Percentiles rank a stretch among this genome's conserved stretches.
Conservation (phyloP, 2,888 invertebrate genomes). For the Ichneumon xanthorius region DNA sequence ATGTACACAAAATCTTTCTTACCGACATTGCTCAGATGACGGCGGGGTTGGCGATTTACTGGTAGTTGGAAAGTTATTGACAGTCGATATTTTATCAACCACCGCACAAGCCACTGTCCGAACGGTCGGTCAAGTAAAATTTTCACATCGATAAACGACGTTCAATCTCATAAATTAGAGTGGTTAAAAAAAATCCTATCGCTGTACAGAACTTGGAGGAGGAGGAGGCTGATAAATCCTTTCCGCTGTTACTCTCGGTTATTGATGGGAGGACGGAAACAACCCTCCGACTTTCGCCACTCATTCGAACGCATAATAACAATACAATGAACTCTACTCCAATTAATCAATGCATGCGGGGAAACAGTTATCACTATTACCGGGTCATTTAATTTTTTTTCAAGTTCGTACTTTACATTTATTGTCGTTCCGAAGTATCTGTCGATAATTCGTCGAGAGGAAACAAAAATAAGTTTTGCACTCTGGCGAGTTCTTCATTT, state of each 20-base stretch:
- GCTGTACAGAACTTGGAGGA: neutral
- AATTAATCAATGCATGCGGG: slow-evolving; percentile 29
- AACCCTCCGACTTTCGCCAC: neutral
- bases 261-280: slow-evolving; percentile 45
- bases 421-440: neutral
- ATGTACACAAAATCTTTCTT: slow-evolving; percentile 2
- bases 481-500: neutral
- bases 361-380: neutral
- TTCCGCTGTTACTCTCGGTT: slow-evolving; percentile 33
- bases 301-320: neutral
- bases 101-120: neutral
- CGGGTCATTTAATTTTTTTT: slow-evolving; percentile 12
- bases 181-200: neutral
- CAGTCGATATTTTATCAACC: slow-evolving; percentile 38
- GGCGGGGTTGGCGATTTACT: neutral
- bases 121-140: neutral
- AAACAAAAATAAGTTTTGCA: neutral
- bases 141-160: neutral
- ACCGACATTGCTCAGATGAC: slow-evolving; percentile 14
- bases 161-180: neutral
- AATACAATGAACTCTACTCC: slow-evolving; percentile 7
- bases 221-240: slow-evolving; percentile 28
- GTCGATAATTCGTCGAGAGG: slow-evolving; percentile 11
- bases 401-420: slow-evolving; percentile 7
- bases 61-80: neutral